Percentiles rank a stretch among this genome's conserved stretches.
phyloP scores from a whole-genome alignment of 2,797 vertebrate genomes.

The Picus viridis region DNA sequence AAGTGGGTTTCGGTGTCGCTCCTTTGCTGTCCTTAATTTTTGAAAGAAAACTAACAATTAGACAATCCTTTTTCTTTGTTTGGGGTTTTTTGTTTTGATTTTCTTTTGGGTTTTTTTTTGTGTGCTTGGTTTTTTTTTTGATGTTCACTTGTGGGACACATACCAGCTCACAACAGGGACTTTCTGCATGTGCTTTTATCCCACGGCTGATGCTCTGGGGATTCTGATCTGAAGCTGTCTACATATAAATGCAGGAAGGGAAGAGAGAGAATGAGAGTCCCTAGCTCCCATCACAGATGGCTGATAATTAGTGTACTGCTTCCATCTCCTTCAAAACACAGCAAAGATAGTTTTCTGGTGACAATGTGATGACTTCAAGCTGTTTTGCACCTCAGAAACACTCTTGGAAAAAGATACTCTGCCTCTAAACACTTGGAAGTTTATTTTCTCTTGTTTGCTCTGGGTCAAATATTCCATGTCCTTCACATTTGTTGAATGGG shows the following conservation, averaged over 20 bases:
- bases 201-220: background rate
- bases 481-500: background rate
- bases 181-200: constrained; percentile 19
- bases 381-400: background rate
- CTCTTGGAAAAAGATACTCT: background rate
- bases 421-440: background rate
- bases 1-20: background rate
- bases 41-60: background rate
- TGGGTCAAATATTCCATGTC: background rate
- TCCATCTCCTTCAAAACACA: constrained; percentile 14
- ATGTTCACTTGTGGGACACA: background rate
- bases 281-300: constrained; percentile 44
- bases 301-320: constrained; percentile 28
- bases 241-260: background rate
- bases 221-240: constrained; percentile 44
- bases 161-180: constrained; percentile 1
- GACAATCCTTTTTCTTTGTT: background rate
- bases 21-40: background rate
- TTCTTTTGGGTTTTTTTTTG: no score
- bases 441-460: background rate
- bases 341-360: background rate
- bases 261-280: background rate
- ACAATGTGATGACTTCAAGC: constrained; percentile 29
- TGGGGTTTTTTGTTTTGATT: no score
- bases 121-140: background rate